Percentiles rank a stretch among this genome's conserved stretches.
Conservation (phyloP, 2,113 vertebrate species). For the Myrmecobius fasciatus region DNA sequence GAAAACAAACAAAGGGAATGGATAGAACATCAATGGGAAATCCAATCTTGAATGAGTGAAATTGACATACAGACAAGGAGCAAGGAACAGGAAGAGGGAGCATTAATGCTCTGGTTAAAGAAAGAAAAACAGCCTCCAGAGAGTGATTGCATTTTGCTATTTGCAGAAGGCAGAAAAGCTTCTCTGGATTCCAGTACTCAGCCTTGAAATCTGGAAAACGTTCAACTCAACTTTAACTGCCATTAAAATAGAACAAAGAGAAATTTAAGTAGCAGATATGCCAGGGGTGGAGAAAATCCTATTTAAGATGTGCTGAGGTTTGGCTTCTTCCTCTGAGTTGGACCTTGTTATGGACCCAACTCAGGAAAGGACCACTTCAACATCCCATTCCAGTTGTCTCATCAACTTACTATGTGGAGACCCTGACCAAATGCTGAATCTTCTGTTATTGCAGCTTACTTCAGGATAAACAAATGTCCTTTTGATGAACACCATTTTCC, state of each 20-base stretch:
- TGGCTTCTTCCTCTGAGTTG: neutral
- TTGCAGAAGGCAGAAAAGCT: neutral
- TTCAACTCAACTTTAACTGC: neutral
- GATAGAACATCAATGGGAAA: neutral
- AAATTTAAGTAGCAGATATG: neutral
- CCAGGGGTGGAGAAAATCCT: neutral
- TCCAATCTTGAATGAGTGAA: neutral
- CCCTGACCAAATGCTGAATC: neutral
- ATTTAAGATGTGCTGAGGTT: neutral
- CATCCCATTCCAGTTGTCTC: neutral
- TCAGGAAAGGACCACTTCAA: neutral
- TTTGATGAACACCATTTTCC: constrained; percentile 4
- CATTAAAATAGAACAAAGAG: neutral
- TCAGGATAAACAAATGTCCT: constrained; percentile 27
- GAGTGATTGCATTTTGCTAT: neutral
- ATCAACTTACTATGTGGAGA: rapidly evolving
- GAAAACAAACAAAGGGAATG: neutral
- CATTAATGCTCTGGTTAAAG: neutral
- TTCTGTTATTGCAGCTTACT: neutral
- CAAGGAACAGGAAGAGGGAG: neutral
- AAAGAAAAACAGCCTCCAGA: neutral
- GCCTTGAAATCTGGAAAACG: neutral
- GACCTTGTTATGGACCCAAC: rapidly evolving
- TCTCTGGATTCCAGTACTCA: neutral
- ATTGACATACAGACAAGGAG: neutral